A percentile compares a stretch with the other conserved stretches of the same genome.
Conservation (phyloP, 2,797 vertebrate genomes). For the Rhinatrema bivittatum region DNA sequence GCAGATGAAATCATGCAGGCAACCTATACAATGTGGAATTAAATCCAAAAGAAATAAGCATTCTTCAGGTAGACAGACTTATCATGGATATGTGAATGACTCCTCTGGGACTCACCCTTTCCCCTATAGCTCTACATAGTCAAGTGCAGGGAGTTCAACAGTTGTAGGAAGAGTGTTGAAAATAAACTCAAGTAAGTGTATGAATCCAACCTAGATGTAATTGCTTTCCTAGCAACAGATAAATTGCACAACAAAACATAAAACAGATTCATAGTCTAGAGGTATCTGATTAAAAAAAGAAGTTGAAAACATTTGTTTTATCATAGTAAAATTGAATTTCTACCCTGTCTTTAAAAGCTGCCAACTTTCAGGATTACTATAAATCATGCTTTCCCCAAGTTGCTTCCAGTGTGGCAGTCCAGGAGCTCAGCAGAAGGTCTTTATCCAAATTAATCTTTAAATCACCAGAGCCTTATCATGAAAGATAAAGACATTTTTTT, state of each 20-base stretch:
- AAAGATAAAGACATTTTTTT: not conserved
- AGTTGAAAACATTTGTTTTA: not conserved
- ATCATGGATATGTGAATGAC: not conserved
- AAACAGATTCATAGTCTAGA: not conserved
- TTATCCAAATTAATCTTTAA: constrained; percentile 8
- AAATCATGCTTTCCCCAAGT: constrained; percentile 5
- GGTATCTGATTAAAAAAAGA: not conserved
- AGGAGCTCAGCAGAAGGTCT: constrained; percentile 2
- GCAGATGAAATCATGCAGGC: no score
- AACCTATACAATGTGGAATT: no score
- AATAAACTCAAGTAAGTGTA: constrained; percentile 12
- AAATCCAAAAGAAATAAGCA: not conserved
- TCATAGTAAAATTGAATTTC: constrained; percentile 1
- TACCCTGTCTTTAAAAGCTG: not conserved
- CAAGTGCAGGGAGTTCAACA: constrained; percentile 5
- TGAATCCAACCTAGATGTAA: not conserved
- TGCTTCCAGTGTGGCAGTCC: constrained; percentile 4
- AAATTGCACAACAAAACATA: not conserved
- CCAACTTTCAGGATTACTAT: constrained; percentile 1
- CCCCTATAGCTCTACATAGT: not conserved
- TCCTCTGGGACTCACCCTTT: not conserved
- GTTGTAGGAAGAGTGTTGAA: constrained; percentile 11
- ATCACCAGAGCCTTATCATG: constrained; percentile 5
- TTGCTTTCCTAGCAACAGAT: not conserved
- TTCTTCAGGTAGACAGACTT: not conserved